Conservation (phyloP, 2,113 vertebrate genomes). For the Promerops cafer region DNA sequence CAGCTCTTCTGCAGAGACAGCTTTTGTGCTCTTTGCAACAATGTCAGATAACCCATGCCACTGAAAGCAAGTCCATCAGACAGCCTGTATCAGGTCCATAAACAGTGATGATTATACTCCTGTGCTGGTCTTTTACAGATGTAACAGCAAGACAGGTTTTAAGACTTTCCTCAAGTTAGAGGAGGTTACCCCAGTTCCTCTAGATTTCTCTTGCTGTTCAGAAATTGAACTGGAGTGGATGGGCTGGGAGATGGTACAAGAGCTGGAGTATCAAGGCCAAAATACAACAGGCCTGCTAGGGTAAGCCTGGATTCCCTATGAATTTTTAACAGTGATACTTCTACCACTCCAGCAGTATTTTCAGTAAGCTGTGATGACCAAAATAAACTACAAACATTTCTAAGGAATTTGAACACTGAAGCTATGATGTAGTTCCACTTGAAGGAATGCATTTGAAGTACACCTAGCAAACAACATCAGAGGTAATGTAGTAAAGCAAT, state of each 20-base stretch:
- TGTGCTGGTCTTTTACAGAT: not conserved
- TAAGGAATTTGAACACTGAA: not conserved
- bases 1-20: not conserved
- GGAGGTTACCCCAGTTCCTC: not conserved
- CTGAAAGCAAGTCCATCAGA: not conserved
- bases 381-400: not conserved
- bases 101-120: not conserved
- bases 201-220: not conserved
- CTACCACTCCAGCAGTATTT: not conserved
- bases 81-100: not conserved
- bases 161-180: not conserved
- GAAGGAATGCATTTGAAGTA: not conserved
- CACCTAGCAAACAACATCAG: not conserved
- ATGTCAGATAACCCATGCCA: not conserved
- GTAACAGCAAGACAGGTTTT: not conserved
- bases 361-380: not conserved
- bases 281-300: not conserved
- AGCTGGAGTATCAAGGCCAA: not conserved
- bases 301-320: not conserved
- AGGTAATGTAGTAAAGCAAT: not conserved
- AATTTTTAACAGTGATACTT: not conserved
- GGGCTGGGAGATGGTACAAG: not conserved
- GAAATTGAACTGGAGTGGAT: not conserved
- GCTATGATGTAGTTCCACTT: not conserved
- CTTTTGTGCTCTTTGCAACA: not conserved